Conservation (phyloP, 2,797 vertebrate genomes). For the Myiothlypis coronata region DNA sequence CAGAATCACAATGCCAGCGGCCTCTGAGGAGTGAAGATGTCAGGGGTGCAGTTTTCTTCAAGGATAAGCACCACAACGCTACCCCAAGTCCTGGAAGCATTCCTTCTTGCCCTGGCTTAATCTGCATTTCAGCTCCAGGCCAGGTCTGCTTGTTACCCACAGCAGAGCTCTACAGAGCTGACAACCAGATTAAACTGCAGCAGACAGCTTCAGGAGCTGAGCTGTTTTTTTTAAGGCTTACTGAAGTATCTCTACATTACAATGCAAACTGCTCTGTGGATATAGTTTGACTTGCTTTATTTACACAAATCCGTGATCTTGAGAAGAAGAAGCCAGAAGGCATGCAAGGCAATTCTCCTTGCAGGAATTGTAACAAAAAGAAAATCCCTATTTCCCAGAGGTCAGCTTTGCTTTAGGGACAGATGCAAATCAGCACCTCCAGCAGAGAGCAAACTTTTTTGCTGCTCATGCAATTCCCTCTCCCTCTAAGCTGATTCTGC, state of each 20-base stretch:
- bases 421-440: slow-evolving; percentile 6
- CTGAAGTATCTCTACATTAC: neutral
- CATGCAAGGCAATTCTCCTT: neutral
- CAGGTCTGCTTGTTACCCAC: neutral
- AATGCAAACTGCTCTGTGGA: neutral
- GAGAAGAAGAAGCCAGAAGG: neutral
- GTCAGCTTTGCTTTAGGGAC: neutral
- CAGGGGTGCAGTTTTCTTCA: neutral
- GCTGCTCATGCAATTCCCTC: slow-evolving; percentile 1
- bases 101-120: neutral
- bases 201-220: neutral
- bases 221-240: neutral
- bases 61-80: neutral
- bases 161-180: neutral
- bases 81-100: neutral
- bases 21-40: neutral
- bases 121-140: neutral
- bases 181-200: neutral
- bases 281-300: neutral
- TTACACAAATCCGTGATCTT: neutral
- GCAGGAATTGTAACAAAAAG: neutral
- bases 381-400: slow-evolving; percentile 17
- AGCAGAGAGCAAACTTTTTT: neutral
- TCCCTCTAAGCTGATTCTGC: slow-evolving; percentile 19
- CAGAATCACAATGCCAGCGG: neutral